phyloP scores from a whole-genome alignment of 2,888 invertebrate species.

The Drosophila vallismaia region DNA sequence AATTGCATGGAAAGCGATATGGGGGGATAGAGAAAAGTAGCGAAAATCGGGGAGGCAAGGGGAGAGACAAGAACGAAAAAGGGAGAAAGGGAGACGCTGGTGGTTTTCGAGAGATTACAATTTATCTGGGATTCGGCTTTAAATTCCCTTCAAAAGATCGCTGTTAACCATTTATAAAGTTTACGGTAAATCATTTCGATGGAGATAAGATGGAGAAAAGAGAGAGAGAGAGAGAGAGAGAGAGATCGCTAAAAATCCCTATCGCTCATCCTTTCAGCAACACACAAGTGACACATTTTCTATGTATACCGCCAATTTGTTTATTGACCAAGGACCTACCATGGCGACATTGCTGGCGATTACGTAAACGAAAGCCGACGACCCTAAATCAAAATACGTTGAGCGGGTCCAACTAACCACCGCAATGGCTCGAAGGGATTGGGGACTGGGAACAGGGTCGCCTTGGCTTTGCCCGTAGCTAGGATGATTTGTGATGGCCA shows the following conservation, averaged over 20 bases:
- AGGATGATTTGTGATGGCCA: slow-evolving; percentile 46
- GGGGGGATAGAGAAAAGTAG: slow-evolving; percentile 7
- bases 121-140: slow-evolving; percentile 5
- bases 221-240: no score
- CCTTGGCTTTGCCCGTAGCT: slow-evolving; percentile 62
- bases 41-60: not conserved
- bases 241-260: no score
- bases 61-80: not conserved
- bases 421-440: slow-evolving; percentile 13
- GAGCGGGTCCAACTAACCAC: slow-evolving; percentile 39
- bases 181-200: not conserved
- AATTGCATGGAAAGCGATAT: slow-evolving; percentile 40
- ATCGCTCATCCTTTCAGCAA: no score
- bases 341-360: slow-evolving; percentile 32
- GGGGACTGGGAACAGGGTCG: slow-evolving; percentile 17
- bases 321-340: slow-evolving; percentile 26
- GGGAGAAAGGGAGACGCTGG: not conserved
- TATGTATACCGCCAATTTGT: not conserved
- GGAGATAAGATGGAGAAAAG: not conserved
- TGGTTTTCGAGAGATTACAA: not conserved
- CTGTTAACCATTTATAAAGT: not conserved
- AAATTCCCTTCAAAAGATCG: not conserved
- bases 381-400: slow-evolving; percentile 65
- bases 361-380: slow-evolving; percentile 66
- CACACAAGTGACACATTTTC: slow-evolving; percentile 29